Evolutionary conservation across 2,888 invertebrate species (phyloP).

Genomic region (Noctuana brunneofusca): DNA sequence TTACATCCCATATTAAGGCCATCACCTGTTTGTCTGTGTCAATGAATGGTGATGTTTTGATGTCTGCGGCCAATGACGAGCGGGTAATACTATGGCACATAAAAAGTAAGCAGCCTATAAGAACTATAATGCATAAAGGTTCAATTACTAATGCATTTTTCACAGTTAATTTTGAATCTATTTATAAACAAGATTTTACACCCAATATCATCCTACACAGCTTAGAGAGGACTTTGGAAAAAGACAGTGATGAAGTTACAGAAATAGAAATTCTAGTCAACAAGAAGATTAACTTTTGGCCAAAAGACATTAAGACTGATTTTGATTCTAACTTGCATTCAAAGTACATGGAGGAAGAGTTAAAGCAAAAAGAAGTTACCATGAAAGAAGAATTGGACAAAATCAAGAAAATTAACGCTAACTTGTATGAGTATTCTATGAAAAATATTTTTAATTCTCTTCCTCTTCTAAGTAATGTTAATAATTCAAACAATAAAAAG

Average conservation of each 20-base stretch:
- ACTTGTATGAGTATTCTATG: constrained; percentile 81
- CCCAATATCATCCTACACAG: constrained; percentile 82
- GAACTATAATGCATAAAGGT: constrained; percentile 88
- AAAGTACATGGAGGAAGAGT: constrained; percentile 54
- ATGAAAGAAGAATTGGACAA: constrained; percentile 78
- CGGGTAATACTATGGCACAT: constrained; percentile 92
- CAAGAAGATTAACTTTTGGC: constrained; percentile 72
- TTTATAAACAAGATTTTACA: constrained; percentile 82
- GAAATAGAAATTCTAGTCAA: constrained; percentile 72
- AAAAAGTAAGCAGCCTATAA: constrained; percentile 87
- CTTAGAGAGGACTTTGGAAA: constrained; percentile 85
- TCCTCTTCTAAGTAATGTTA: constrained; percentile 39
- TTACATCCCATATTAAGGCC: constrained; percentile 86
- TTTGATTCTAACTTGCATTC: constrained; percentile 42
- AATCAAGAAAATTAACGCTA: constrained; percentile 82
- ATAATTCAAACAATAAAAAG: constrained; percentile 41
- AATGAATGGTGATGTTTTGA: constrained; percentile 86
- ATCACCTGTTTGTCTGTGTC: constrained; percentile 89
- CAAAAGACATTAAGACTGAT: constrained; percentile 42
- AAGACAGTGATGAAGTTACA: constrained; percentile 67
- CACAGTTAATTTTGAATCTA: constrained; percentile 82
- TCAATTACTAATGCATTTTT: constrained; percentile 88
- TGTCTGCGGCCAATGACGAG: constrained; percentile 90
- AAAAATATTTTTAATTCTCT: constrained; percentile 66
- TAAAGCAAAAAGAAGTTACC: constrained; percentile 55